Evolutionary conservation across 1,140 invertebrate genomes (phyloP).

Genomic region (Ooceraea biroi): DNA sequence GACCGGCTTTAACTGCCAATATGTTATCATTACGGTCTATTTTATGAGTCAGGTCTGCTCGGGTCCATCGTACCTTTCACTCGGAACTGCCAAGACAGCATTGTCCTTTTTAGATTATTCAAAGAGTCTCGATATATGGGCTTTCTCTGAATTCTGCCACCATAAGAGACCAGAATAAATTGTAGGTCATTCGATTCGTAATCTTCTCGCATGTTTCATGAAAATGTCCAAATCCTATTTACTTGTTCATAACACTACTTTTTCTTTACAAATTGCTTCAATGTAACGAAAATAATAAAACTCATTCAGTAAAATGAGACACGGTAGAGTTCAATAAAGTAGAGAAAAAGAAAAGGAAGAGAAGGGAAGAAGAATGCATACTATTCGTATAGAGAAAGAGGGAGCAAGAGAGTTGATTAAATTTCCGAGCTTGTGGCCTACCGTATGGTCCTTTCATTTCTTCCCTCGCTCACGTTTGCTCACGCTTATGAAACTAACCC

Average conservation of each 20-base stretch:
- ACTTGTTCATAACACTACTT: too few relatives aligned
- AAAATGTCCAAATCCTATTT: not conserved
- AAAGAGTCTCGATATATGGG: conserved; percentile 14
- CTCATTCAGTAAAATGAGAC: conserved; percentile 3
- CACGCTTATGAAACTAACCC: conserved; percentile 14
- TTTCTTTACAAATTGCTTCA: too few relatives aligned
- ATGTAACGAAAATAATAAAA: not conserved
- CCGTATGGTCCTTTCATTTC: conserved; percentile 18
- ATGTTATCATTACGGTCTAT: conserved; percentile 50
- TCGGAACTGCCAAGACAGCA: conserved; percentile 3
- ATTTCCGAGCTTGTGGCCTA: conserved; percentile 12
- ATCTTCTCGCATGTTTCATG: conserved; percentile 33
- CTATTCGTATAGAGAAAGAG: conserved; percentile 6
- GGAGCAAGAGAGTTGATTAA: conserved; percentile 25
- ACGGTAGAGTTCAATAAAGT: not conserved
- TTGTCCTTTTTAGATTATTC: conserved; percentile 38
- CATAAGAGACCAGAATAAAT: conserved; percentile 36
- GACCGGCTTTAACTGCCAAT: conserved; percentile 31
- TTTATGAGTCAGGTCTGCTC: not conserved
- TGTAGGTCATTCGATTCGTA: conserved; percentile 7
- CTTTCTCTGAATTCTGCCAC: not conserved
- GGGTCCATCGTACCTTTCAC: conserved; percentile 13
- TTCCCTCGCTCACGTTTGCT: conserved; percentile 24
- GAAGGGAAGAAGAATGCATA: not conserved
- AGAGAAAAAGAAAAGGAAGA: conserved; percentile 15